phyloP scores from a whole-genome alignment of 2,113 vertebrate species.

The Leptobrachium leishanense region DNA sequence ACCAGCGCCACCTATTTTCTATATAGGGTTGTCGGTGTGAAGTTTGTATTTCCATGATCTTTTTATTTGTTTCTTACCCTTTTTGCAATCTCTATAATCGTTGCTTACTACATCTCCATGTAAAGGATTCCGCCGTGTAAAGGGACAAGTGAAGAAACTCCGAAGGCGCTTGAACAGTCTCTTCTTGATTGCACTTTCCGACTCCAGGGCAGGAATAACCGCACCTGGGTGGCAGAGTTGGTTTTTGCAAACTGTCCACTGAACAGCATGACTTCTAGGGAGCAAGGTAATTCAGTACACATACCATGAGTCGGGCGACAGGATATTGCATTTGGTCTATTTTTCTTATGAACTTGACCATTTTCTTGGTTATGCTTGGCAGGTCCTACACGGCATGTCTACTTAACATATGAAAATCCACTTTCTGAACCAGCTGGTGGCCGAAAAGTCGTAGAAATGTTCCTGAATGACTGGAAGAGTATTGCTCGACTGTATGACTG shows the following conservation, averaged over 20 bases:
- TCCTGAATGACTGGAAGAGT: slow-evolving; percentile 95
- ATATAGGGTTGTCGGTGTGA: too few relatives aligned
- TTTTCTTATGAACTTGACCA: slow-evolving; percentile 33
- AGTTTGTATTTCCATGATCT: too few relatives aligned
- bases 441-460: slow-evolving; percentile 96
- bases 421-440: slow-evolving; percentile 95
- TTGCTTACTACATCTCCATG: not conserved
- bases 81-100: not conserved
- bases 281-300: slow-evolving; percentile 76
- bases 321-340: slow-evolving; percentile 6
- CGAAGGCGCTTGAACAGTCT: slow-evolving; percentile 85
- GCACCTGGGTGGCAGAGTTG: slow-evolving; percentile 95
- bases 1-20: too few relatives aligned
- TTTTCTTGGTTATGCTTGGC: not conserved
- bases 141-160: slow-evolving; percentile 87
- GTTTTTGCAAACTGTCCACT: slow-evolving; percentile 94
- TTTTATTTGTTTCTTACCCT: not conserved
- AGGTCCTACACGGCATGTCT: slow-evolving; percentile 92
- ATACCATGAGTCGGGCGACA: not conserved
- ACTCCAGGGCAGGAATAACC: slow-evolving; percentile 96
- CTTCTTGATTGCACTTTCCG: slow-evolving; percentile 97
- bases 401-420: slow-evolving; percentile 94
- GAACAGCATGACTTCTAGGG: slow-evolving; percentile 89
- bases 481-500: slow-evolving; percentile 95
- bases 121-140: slow-evolving; percentile 91